phyloP scores from a whole-genome alignment of 2,113 vertebrate species.

The Oreocharis arfaki region DNA sequence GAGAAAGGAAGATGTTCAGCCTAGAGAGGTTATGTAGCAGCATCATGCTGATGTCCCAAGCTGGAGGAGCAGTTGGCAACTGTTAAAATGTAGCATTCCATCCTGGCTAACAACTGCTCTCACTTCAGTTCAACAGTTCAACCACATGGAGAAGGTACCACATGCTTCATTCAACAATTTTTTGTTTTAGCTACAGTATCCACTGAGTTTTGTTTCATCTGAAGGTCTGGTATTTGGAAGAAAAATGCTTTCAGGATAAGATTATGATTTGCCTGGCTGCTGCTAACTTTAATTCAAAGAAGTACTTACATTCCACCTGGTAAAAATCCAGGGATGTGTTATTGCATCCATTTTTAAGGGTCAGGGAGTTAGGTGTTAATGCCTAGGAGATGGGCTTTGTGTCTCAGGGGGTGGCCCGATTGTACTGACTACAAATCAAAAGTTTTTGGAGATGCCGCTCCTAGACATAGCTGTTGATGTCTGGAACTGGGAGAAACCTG shows the following conservation, averaged over 20 bases:
- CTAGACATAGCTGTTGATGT: background rate
- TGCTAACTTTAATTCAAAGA: background rate
- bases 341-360: background rate
- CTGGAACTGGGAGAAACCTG: background rate
- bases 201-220: conserved; percentile 40
- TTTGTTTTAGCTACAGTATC: background rate
- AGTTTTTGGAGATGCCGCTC: background rate
- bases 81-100: conserved; percentile 56
- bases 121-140: conserved; percentile 28
- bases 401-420: background rate
- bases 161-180: background rate
- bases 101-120: conserved; percentile 61
- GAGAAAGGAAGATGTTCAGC: background rate
- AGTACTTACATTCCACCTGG: background rate
- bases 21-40: conserved; percentile 3
- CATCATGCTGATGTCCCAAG: conserved; percentile 60
- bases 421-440: background rate
- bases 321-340: background rate
- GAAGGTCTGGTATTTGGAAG: background rate
- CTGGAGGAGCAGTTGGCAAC: conserved; percentile 53
- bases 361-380: background rate
- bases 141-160: conserved; percentile 68
- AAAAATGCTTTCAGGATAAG: conserved; percentile 19
- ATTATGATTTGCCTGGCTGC: background rate
- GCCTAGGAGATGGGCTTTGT: background rate